A percentile compares a stretch with the other conserved stretches of the same genome.
Conservation (phyloP, 2,888 invertebrate species). For the Folsomia manolachei region DNA sequence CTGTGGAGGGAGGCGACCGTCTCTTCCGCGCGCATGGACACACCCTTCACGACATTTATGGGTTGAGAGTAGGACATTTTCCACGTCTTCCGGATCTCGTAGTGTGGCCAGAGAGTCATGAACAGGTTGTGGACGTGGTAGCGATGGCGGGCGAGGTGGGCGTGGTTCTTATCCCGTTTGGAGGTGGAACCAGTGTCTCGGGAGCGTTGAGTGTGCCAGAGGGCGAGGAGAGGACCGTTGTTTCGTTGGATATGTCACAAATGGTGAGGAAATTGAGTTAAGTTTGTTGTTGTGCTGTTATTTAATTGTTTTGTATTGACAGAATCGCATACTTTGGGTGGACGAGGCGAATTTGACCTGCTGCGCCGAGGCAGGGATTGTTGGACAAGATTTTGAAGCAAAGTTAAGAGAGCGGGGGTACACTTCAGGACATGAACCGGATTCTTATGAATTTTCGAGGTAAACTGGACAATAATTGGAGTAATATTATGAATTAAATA, state of each 20-base stretch:
- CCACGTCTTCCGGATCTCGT: conserved; percentile 87
- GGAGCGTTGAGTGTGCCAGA: conserved; percentile 81
- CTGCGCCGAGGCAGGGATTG: conserved; percentile 83
- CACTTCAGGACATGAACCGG: conserved; percentile 96
- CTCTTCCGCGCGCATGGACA: conserved; percentile 89
- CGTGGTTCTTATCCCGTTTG: conserved; percentile 86
- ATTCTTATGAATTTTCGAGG: conserved; percentile 94
- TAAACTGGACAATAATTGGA: conserved; percentile 47
- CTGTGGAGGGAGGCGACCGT: conserved; percentile 76
- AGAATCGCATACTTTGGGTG: conserved; percentile 88
- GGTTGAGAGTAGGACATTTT: conserved; percentile 69
- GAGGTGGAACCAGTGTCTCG: conserved; percentile 92
- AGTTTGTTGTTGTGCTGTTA: not conserved
- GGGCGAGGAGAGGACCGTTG: conserved; percentile 73
- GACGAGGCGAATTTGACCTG: conserved; percentile 79
- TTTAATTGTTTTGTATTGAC: conserved; percentile 23
- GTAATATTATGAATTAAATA: not conserved
- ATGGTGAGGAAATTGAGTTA: too few relatives aligned
- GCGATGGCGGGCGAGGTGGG: conserved; percentile 69
- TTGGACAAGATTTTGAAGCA: conserved; percentile 90
- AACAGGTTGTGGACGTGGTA: conserved; percentile 80
- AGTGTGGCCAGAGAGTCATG: conserved; percentile 74
- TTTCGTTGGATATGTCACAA: conserved; percentile 88
- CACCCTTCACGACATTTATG: conserved; percentile 83
- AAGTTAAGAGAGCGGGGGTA: conserved; percentile 73